A percentile compares a stretch with the other conserved stretches of the same genome.
phyloP scores from a whole-genome alignment of 2,888 invertebrate genomes.

The Stenolophus ochropezus region DNA sequence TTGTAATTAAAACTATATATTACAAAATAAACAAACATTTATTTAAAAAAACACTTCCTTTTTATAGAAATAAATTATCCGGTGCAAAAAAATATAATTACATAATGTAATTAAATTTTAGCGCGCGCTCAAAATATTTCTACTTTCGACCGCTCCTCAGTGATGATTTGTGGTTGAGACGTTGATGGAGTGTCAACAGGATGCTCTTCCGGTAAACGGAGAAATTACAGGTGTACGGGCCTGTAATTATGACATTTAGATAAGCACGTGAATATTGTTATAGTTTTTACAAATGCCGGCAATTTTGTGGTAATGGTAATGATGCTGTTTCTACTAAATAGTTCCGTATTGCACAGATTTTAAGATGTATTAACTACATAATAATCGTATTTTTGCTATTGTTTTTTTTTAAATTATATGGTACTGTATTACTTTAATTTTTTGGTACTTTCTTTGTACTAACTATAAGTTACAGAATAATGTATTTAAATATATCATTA shows the following conservation, averaged over 20 bases:
- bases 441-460: too few relatives aligned
- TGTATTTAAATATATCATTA: too few relatives aligned
- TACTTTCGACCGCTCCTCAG: neutral
- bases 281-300: neutral
- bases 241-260: conserved; percentile 1
- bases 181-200: too few relatives aligned
- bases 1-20: too few relatives aligned
- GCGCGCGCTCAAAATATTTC: neutral
- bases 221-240: neutral
- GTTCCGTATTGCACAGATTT: too few relatives aligned
- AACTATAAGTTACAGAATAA: too few relatives aligned
- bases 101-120: conserved; percentile 23
- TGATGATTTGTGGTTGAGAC: neutral
- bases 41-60: neutral
- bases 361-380: too few relatives aligned
- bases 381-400: too few relatives aligned
- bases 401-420: too few relatives aligned
- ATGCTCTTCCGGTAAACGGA: neutral
- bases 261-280: neutral
- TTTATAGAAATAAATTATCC: conserved; percentile 11
- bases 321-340: too few relatives aligned
- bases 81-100: conserved; percentile 13
- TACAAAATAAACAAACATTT: too few relatives aligned
- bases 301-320: neutral
- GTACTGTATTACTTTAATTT: too few relatives aligned